Evolutionary conservation across 92 coral and sea anemone species (phyloP).

Genomic region (Zoanthus sansibaricus): DNA sequence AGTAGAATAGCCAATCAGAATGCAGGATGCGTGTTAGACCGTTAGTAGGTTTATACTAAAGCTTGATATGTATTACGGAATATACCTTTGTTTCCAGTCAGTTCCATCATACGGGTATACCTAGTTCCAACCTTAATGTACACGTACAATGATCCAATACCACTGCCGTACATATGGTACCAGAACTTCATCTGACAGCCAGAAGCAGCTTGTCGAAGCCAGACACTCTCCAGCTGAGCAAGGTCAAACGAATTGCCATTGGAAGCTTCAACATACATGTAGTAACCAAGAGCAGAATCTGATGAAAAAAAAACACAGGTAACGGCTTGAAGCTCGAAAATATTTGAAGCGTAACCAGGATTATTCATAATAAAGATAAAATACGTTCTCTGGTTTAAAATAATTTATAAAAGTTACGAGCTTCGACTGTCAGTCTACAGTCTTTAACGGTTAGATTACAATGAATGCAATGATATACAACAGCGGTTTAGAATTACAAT

Average conservation of each 20-base stretch:
- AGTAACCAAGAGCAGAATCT: slow-evolving; percentile 92
- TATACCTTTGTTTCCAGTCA: slow-evolving; percentile 86
- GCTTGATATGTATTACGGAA: background rate
- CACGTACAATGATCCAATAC: slow-evolving; percentile 88
- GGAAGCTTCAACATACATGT: slow-evolving; percentile 98
- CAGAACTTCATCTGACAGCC: slow-evolving; percentile 89
- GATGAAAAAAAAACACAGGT: background rate
- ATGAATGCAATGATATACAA: too few species aligned
- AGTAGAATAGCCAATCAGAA: too few species aligned
- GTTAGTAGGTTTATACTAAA: too few species aligned
- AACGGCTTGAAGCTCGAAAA: too few species aligned
- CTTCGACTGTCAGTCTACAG: too few species aligned
- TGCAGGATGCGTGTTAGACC: too few species aligned
- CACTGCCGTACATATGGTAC: slow-evolving; percentile 95
- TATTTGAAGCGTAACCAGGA: too few species aligned
- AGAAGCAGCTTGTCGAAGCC: slow-evolving; percentile 85
- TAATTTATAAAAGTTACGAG: too few species aligned
- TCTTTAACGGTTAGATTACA: too few species aligned
- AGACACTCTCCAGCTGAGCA: slow-evolving; percentile 82
- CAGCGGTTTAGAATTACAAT: too few species aligned
- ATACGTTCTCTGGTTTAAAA: too few species aligned
- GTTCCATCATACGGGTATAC: slow-evolving; percentile 77
- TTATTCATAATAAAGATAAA: too few species aligned
- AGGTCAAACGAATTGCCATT: slow-evolving; percentile 80
- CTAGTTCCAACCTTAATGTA: slow-evolving; percentile 83